Evolutionary conservation across 1,140 invertebrate species (phyloP), one percentile per base, ranked within the genome.

Genomic region (Drosophila bocki): DNA sequence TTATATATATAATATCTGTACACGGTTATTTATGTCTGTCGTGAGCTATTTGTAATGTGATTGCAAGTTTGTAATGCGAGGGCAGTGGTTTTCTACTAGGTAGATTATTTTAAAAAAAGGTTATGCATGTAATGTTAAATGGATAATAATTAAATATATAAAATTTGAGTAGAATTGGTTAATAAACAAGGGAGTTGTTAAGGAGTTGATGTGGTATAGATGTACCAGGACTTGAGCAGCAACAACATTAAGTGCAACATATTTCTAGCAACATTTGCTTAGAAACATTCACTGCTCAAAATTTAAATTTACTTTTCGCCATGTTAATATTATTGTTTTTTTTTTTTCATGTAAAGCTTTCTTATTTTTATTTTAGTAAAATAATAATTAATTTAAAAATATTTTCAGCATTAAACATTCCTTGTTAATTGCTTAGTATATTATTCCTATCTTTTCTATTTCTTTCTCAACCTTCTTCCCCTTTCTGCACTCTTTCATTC

Each of bases 41-140:
- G 19, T 29, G 29, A 15, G 58, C 60, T 19, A 17, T 45, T 67
- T 62, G 59, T 35, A 61, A 35, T 65, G 19, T 9, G 60, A 63
- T 63, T 35, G 58, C 32, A 17, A 45, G 41, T 17, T 62, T 67
- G 19, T 42, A 33, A 33, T 5, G 32, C 8, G 41, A 37, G 29
- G 17, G 32, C 4, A 39, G 3, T 0, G 33, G 33, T 39, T 56
- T 22, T 3, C 19, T 12, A 11, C 6, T n/a, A 22, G 1, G 3
- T 1, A 11, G 8, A 8, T 35, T 35, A 19, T 13, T 11, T 15
- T 1, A 9, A 44, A 9, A 44, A 54, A 54, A 19, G 9, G 12
- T 33, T 54, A 15, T 7, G n/a, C 11, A 39, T 17, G 15, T 56
- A 22, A 56, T 26, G 13, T 37, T 15, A 19, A n/a, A 26, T 57